Evolutionary conservation across 2,888 invertebrate genomes (phyloP).

Genomic region (Rhagophthalmus giganteus): DNA sequence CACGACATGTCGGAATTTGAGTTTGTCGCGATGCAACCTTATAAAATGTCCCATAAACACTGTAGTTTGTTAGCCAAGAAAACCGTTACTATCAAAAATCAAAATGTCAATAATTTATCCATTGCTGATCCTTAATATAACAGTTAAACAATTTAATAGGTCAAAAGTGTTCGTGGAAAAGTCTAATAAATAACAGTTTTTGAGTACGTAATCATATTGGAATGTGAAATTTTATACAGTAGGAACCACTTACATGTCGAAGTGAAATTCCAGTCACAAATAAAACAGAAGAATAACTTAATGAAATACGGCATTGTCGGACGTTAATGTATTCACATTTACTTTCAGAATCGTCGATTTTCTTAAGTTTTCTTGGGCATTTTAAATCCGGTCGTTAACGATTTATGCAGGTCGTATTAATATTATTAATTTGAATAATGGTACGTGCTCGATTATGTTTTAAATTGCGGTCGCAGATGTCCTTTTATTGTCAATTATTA

Average conservation of each 20-base stretch:
- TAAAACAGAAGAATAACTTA: neutral
- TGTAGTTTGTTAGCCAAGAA: no score
- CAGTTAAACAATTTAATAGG: no score
- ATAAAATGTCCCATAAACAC: no score
- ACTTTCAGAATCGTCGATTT: neutral
- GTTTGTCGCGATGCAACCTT: no score
- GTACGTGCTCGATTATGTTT: neutral
- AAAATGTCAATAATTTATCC: no score
- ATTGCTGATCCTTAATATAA: no score
- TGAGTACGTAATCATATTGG: neutral
- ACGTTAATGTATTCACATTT: neutral
- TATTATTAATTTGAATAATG: neutral
- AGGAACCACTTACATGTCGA: neutral
- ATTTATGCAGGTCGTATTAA: no score
- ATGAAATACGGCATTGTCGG: neutral
- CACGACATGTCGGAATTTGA: no score
- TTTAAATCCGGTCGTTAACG: neutral
- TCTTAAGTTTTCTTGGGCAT: neutral
- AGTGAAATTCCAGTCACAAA: neutral
- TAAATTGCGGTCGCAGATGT: conserved; percentile 7
- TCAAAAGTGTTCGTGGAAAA: neutral
- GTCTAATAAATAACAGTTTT: neutral
- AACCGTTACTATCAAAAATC: no score
- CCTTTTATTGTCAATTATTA: conserved; percentile 18
- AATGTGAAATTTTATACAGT: conserved; percentile 1